Conservation (phyloP, 2,888 invertebrate genomes). For the Pteria penguin region DNA sequence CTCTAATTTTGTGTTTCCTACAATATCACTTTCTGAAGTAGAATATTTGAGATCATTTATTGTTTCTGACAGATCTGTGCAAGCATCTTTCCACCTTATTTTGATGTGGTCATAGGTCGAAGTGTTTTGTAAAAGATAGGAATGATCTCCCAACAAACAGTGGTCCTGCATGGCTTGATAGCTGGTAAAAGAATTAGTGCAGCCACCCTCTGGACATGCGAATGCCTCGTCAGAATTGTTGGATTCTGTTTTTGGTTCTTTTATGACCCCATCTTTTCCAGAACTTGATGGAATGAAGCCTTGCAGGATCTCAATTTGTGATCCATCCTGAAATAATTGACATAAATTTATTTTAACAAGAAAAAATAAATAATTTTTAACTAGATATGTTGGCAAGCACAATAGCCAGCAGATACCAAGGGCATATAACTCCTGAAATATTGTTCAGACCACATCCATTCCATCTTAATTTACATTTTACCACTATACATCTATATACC, state of each 20-base stretch:
- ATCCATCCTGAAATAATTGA: background rate
- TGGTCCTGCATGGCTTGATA: constrained; percentile 1
- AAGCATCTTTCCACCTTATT: constrained; percentile 1
- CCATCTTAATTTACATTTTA: too few relatives aligned
- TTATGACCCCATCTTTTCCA: background rate
- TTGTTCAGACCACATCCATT: too few relatives aligned
- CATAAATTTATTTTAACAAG: too few relatives aligned
- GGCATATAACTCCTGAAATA: too few relatives aligned
- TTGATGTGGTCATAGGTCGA: constrained; percentile 9
- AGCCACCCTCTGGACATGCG: constrained; percentile 5
- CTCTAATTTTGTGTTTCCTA: background rate
- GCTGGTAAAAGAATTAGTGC: background rate
- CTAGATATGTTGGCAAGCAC: too few relatives aligned
- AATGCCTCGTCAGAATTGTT: background rate
- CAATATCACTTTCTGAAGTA: background rate
- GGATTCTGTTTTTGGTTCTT: too few relatives aligned
- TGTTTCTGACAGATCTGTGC: background rate
- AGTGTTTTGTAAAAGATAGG: background rate
- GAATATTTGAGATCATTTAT: background rate
- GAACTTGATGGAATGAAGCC: background rate
- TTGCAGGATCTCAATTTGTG: background rate
- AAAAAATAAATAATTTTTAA: too few relatives aligned
- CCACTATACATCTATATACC: too few relatives aligned
- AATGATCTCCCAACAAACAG: constrained; percentile 2
- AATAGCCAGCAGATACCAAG: too few relatives aligned